Evolutionary conservation across 2,888 invertebrate genomes (phyloP), one percentile per base, ranked within the genome.

Genomic region (Microctonus hyperodae): DNA sequence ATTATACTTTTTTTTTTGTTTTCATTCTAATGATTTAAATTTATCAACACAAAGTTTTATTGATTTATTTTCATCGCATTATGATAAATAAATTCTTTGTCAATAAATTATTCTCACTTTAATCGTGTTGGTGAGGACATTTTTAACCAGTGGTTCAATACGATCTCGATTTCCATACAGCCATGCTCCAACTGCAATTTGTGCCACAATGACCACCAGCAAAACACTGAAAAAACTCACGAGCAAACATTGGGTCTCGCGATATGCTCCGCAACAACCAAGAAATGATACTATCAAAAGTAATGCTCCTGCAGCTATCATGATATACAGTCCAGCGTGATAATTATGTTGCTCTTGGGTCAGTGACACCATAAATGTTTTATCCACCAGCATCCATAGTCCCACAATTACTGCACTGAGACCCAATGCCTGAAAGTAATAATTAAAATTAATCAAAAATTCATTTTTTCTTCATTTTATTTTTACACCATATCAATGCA

Each of bases 231-330:
- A 93, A 85, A 93, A 94, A 90, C 93, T 84, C 69, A 90, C 88
- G 51, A 96, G 88, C 85, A 93, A 88, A 81, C 92, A 92, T 78
- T 90, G 91, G 22, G 91, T 93, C 83, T 92, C 92, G 75, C 89
- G 89, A 70, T 91, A 88, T 7, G 94, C 92, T 37, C 95, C 95
- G 79, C 92, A 92, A 79, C 94, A 95, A 64, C 95, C 95, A 55
- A 95, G 87, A 83, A 93, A 91, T 16, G 93, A 91, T 28, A 93
- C 90, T 50, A 93, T 81, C 68, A 92, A 87, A 83, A 94, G 89
- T 60, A 93, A 84, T 44, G 89, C 84, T 6, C 94, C 94, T 65
- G 91, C 89, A 28, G 87, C 88, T 69, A 95, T 86, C 69, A 94
- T 87, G 63, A 94, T 88, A 78, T 91, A 92, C 22, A 92, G 87